Evolutionary conservation across 2,888 invertebrate genomes (phyloP).

Genomic region (Sericinus montela): DNA sequence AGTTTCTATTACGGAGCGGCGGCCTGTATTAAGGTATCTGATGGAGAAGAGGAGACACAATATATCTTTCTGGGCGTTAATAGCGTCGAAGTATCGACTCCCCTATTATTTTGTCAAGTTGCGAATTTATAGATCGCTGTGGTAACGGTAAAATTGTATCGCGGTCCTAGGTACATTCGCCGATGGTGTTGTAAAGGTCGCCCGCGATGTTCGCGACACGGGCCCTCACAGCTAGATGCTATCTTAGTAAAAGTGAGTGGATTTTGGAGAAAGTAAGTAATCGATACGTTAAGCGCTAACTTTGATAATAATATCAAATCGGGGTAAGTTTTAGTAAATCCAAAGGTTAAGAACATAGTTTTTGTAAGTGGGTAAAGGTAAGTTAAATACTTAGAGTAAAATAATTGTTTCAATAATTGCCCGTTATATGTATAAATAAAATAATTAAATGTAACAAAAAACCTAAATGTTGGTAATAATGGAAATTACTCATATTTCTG

Average conservation of each 20-base stretch:
- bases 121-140: conserved; percentile 70
- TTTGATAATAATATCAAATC: too few species aligned
- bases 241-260: conserved; percentile 26
- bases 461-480: too few species aligned
- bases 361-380: too few species aligned
- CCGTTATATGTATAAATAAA: too few species aligned
- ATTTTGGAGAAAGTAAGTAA: conserved; percentile 17
- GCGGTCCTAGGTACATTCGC: conserved; percentile 37
- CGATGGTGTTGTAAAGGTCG: conserved; percentile 43
- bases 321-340: too few species aligned
- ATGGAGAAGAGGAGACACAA: conserved; percentile 69
- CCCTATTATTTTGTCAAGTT: conserved; percentile 78
- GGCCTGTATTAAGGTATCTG: conserved; percentile 72
- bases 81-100: conserved; percentile 68
- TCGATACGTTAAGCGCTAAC: background rate
- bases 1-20: conserved; percentile 48
- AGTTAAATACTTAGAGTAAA: too few species aligned
- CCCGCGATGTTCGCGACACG: conserved; percentile 25
- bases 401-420: too few species aligned
- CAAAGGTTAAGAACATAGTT: too few species aligned
- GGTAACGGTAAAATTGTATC: conserved; percentile 59
- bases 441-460: too few species aligned
- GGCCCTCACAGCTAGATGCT: conserved; percentile 28
- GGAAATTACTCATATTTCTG: too few species aligned
- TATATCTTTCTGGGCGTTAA: conserved; percentile 77